Evolutionary conservation across 2,888 invertebrate genomes (phyloP).

Genomic region (Sarcophaga caerulescens): DNA sequence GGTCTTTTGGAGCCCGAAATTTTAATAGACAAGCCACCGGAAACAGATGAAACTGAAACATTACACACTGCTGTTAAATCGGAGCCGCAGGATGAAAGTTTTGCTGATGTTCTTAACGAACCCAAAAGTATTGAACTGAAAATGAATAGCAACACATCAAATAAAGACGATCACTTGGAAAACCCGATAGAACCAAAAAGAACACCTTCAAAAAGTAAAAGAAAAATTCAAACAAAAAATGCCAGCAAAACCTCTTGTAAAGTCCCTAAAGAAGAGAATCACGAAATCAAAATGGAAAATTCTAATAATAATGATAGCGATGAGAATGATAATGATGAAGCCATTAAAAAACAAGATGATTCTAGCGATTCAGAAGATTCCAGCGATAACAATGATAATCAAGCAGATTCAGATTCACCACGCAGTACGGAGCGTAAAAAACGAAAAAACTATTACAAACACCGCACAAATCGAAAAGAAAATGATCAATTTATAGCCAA

Average conservation of each 20-base stretch:
- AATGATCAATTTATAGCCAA: constrained; percentile 54
- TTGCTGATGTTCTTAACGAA: neutral
- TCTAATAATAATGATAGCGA: neutral
- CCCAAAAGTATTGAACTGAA: neutral
- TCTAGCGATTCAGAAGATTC: neutral
- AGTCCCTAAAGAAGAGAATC: neutral
- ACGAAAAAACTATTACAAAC: neutral
- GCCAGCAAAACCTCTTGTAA: neutral
- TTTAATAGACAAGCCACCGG: neutral
- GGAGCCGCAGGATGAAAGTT: neutral
- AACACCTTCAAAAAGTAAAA: neutral
- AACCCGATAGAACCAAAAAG: constrained; percentile 3
- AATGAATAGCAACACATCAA: neutral
- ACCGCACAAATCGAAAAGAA: constrained; percentile 4
- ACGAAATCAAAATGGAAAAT: neutral
- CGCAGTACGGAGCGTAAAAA: neutral
- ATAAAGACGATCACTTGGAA: constrained; percentile 20
- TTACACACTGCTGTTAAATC: neutral
- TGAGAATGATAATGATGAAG: too few species aligned
- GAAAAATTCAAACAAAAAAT: neutral
- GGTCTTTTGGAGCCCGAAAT: neutral
- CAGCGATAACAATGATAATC: neutral
- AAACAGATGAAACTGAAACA: neutral
- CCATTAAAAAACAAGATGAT: too few species aligned
- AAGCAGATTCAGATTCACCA: neutral